Evolutionary conservation across 2,888 invertebrate species (phyloP).

Genomic region (Caenorhabditis sinica): DNA sequence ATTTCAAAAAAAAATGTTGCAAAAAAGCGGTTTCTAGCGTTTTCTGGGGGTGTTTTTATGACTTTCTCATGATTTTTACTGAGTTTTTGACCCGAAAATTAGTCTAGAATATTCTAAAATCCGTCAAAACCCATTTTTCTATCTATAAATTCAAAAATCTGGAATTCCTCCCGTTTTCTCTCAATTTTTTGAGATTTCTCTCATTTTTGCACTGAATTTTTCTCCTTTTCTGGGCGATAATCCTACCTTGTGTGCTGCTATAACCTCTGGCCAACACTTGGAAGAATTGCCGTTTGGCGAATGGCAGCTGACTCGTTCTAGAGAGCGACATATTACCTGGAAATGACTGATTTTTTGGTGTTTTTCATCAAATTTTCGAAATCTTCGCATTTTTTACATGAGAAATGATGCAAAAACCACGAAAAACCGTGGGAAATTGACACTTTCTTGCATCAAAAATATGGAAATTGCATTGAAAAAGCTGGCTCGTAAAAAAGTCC

Average conservation of each 20-base stretch:
- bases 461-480: constrained; percentile 41
- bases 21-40: background rate
- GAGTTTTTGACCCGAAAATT: background rate
- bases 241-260: constrained; percentile 68
- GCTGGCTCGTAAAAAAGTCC: constrained; percentile 56
- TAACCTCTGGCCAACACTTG: constrained; percentile 68
- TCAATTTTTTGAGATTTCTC: background rate
- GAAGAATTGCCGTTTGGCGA: constrained; percentile 68
- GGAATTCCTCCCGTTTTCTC: background rate
- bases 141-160: background rate
- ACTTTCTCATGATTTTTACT: background rate
- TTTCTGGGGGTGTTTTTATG: background rate
- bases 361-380: background rate
- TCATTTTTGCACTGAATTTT: background rate
- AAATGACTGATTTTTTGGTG: background rate
- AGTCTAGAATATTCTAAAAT: constrained; percentile 9
- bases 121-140: background rate
- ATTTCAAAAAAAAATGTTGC: background rate
- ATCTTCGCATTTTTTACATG: background rate
- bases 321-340: constrained; percentile 67
- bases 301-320: constrained; percentile 54
- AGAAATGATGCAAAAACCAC: constrained; percentile 29
- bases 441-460: background rate
- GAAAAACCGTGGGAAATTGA: background rate
- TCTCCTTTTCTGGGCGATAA: background rate